A percentile compares a stretch with the other conserved stretches of the same genome.
These are phyloP conservation scores for Anguilla rostrata DNA, from an alignment of 2,113 vertebrate genomes.

Conservation along the genomic window DNA sequence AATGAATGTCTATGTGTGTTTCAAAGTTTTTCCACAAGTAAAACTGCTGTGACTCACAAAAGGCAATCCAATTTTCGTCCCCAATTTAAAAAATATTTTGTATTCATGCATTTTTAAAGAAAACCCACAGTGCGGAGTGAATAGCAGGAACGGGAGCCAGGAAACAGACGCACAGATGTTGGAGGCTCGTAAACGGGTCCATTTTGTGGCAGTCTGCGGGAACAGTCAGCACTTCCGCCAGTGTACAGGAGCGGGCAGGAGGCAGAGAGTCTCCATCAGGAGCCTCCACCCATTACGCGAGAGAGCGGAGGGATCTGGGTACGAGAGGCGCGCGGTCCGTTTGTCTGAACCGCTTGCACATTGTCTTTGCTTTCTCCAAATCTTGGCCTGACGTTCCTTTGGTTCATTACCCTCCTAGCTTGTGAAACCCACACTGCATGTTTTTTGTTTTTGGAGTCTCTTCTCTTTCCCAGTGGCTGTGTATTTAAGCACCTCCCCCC, in stretches of 20 bases:
- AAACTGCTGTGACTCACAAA: conserved; percentile 37
- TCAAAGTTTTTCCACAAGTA: too few species aligned
- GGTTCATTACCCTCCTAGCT: not conserved
- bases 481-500: not conserved
- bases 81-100: conserved; percentile 12
- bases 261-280: not conserved
- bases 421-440: not conserved
- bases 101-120: conserved; percentile 38
- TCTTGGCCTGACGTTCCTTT: not conserved
- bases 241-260: not conserved
- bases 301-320: not conserved
- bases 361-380: not conserved
- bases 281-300: conserved; percentile 3
- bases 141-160: not conserved
- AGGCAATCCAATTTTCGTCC: conserved; percentile 65
- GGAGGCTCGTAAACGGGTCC: not conserved
- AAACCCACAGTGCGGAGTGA: not conserved
- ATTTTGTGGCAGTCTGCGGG: not conserved
- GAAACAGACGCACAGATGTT: not conserved
- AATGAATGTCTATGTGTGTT: too few species aligned
- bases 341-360: not conserved
- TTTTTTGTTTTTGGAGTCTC: not conserved
- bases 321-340: not conserved
- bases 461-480: not conserved
- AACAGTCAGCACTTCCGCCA: not conserved